Percentiles rank a stretch among this genome's conserved stretches.
These are phyloP conservation scores for Gila orcuttii DNA, from an alignment of 2,113 vertebrate species.

Conservation along the genomic window DNA sequence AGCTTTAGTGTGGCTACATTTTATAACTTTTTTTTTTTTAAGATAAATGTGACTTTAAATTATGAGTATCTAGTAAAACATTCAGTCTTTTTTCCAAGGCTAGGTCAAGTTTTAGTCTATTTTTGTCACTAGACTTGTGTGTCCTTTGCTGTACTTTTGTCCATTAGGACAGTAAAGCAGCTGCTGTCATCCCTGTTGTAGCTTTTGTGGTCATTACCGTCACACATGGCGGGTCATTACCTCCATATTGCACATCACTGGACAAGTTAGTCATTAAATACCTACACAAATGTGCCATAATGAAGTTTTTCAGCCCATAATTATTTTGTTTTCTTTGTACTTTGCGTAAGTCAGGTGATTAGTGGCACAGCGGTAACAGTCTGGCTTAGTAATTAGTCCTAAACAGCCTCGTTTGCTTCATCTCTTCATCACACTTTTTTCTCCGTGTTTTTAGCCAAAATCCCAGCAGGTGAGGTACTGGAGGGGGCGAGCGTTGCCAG, in stretches of 20 bases:
- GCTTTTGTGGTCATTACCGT: neutral
- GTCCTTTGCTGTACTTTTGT: neutral
- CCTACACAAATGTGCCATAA: neutral
- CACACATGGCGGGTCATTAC: neutral
- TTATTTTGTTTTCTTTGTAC: neutral
- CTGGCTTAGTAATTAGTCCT: slow-evolving; percentile 26
- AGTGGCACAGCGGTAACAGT: neutral
- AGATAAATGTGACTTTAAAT: neutral
- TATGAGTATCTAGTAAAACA: neutral
- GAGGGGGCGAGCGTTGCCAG: slow-evolving; percentile 24
- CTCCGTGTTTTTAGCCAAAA: slow-evolving; percentile 10
- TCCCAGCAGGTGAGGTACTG: slow-evolving; percentile 56
- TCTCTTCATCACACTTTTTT: slow-evolving; percentile 18
- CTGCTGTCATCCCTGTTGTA: neutral
- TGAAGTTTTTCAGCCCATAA: slow-evolving; percentile 15
- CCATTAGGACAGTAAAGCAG: neutral
- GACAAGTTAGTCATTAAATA: slow-evolving; percentile 2
- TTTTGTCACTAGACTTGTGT: neutral
- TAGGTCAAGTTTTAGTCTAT: neutral
- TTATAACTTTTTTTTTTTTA: no score
- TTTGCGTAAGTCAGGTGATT: slow-evolving; percentile 17
- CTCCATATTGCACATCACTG: neutral
- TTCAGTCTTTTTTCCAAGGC: neutral
- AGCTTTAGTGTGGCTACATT: neutral
- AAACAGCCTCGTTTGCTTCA: slow-evolving; percentile 22